Percentiles rank a stretch among this genome's conserved stretches.
Conservation (phyloP, 1,140 invertebrate species). For the Temnothorax curvispinosus region DNA sequence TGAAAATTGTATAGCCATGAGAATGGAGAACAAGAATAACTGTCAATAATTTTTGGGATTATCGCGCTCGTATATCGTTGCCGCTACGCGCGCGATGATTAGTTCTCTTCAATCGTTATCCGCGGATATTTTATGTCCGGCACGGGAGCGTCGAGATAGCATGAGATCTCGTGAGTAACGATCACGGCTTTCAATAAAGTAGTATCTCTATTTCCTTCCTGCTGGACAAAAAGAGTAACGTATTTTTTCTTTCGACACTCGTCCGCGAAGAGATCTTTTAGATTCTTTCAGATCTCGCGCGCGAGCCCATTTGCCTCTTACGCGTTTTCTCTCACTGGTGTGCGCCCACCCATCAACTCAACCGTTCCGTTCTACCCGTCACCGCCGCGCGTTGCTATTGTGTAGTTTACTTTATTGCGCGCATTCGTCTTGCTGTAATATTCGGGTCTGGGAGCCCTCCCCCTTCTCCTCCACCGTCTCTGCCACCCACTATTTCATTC, state of each 20-base stretch:
- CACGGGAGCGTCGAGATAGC: neutral
- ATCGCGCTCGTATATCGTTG: neutral
- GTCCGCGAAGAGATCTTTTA: neutral
- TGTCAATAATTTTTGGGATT: slow-evolving; percentile 7
- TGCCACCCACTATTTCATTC: slow-evolving; percentile 38
- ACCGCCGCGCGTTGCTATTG: slow-evolving; percentile 67
- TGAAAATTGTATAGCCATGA: neutral
- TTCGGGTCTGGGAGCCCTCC: slow-evolving; percentile 62
- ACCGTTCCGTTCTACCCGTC: slow-evolving; percentile 46
- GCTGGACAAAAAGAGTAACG: neutral
- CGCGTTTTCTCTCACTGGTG: neutral
- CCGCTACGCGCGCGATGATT: neutral
- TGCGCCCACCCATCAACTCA: slow-evolving; percentile 28
- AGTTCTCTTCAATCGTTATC: slow-evolving; percentile 11
- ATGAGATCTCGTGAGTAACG: slow-evolving; percentile 19
- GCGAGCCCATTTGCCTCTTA: slow-evolving; percentile 24
- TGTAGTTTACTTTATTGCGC: slow-evolving; percentile 78
- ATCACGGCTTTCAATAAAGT: slow-evolving; percentile 19
- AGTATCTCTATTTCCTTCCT: neutral
- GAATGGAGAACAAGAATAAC: neutral
- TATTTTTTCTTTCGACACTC: slow-evolving; percentile 19
- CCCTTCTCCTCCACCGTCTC: neutral
- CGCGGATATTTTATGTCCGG: neutral
- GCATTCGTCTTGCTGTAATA: slow-evolving; percentile 78
- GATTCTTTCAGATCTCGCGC: slow-evolving; percentile 24